Conservation (phyloP, 2,888 invertebrate species). For the Drosophila melanosoma region DNA sequence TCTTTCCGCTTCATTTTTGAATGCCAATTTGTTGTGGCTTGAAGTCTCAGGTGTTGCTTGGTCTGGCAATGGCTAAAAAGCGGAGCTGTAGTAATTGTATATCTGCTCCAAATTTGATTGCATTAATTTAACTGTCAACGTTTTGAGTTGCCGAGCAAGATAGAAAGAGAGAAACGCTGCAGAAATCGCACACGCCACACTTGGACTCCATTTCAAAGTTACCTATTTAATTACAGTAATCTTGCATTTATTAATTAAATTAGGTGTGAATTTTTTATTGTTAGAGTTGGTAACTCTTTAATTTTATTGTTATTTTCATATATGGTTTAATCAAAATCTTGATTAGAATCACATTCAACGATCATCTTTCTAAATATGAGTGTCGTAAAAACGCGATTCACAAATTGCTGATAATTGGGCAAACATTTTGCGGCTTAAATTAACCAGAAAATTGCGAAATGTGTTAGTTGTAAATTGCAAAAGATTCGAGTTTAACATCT, state of each 20-base stretch:
- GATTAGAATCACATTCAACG: background rate
- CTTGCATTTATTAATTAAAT: slow-evolving; percentile 23
- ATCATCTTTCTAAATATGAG: slow-evolving; percentile 1
- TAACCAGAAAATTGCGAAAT: slow-evolving; percentile 36
- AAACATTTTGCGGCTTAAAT: slow-evolving; percentile 39
- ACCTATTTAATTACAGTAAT: slow-evolving; percentile 25
- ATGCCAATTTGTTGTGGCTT: slow-evolving; percentile 49
- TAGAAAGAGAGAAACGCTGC: slow-evolving; percentile 22
- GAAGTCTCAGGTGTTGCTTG: slow-evolving; percentile 44
- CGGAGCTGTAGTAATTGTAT: slow-evolving; percentile 54
- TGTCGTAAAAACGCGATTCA: slow-evolving; percentile 16
- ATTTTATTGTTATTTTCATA: background rate
- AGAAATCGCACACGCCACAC: slow-evolving; percentile 27
- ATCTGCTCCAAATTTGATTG: slow-evolving; percentile 61
- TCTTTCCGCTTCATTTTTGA: slow-evolving; percentile 61
- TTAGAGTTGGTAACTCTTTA: background rate
- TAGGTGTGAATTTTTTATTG: slow-evolving; percentile 9
- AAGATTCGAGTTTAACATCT: slow-evolving; percentile 1
- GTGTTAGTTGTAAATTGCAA: slow-evolving; percentile 3
- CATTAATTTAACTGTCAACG: slow-evolving; percentile 69
- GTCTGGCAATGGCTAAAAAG: slow-evolving; percentile 33
- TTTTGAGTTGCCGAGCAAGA: slow-evolving; percentile 28
- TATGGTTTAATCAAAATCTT: slow-evolving; percentile 6
- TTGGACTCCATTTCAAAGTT: slow-evolving; percentile 12
- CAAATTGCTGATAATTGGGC: slow-evolving; percentile 48